phyloP scores from a whole-genome alignment of 2,888 invertebrate genomes.

The Byasa hedistus region DNA sequence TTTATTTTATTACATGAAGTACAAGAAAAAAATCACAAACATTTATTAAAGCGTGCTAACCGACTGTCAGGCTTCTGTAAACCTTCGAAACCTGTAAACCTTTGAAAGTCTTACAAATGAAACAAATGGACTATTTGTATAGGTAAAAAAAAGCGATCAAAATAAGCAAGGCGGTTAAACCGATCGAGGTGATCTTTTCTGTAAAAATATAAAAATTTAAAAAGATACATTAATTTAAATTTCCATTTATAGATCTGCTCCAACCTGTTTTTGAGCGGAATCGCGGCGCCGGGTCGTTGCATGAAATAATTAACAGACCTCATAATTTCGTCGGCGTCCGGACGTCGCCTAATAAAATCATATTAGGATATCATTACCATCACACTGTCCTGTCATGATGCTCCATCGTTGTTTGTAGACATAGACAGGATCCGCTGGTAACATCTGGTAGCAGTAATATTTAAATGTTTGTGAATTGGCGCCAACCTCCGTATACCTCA shows the following conservation, averaged over 20 bases:
- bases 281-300: conserved; percentile 16
- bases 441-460: conserved; percentile 46
- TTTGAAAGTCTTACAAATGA: neutral
- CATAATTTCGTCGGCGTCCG: conserved; percentile 37
- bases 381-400: conserved; percentile 39
- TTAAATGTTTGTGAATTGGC: conserved; percentile 43
- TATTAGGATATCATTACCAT: conserved; percentile 39
- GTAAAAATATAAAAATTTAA: neutral
- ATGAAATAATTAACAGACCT: conserved; percentile 28
- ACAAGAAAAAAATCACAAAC: no score
- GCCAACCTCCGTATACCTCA: conserved; percentile 39
- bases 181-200: neutral
- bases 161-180: neutral
- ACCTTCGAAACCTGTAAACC: no score
- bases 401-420: conserved; percentile 54
- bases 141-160: neutral
- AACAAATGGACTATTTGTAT: neutral
- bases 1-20: no score
- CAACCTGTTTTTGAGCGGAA: conserved; percentile 9
- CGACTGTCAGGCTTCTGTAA: no score
- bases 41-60: no score
- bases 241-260: conserved; percentile 6
- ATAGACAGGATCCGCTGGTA: conserved; percentile 43
- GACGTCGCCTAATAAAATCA: conserved; percentile 38
- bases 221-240: neutral